Conservation (phyloP, 2,797 vertebrate genomes). For the Sparus aurata region DNA sequence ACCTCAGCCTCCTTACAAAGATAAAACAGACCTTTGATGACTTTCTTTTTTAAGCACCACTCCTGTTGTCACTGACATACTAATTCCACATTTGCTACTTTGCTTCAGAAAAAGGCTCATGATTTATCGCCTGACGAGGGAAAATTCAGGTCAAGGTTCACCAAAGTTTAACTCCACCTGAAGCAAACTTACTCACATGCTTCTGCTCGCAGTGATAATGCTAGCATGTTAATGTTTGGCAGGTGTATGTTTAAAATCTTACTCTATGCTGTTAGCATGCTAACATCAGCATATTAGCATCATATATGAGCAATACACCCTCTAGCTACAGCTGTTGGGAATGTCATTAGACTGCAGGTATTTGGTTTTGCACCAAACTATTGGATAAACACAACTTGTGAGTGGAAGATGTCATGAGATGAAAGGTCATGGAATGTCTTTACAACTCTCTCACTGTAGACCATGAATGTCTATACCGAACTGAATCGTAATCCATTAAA, state of each 20-base stretch:
- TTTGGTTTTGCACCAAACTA: not conserved
- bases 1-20: conserved; percentile 13
- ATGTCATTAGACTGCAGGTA: too few species aligned
- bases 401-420: not conserved
- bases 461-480: not conserved
- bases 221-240: not conserved
- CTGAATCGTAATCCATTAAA: not conserved
- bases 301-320: not conserved
- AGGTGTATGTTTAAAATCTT: not conserved
- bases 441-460: not conserved
- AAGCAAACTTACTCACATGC: too few species aligned
- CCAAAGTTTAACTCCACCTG: too few species aligned
- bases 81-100: not conserved
- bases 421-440: not conserved
- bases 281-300: not conserved
- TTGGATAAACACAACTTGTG: not conserved
- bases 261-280: not conserved
- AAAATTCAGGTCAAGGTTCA: too few species aligned
- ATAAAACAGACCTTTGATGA: conserved; percentile 10
- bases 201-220: too few species aligned
- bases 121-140: too few species aligned
- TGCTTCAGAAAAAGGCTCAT: not conserved
- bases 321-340: not conserved
- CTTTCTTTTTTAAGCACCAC: conserved; percentile 20
- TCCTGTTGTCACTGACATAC: not conserved